Percentiles rank a stretch among this genome's conserved stretches.
Conservation (phyloP, 1,140 invertebrate species). For the Drusus annulatus region DNA sequence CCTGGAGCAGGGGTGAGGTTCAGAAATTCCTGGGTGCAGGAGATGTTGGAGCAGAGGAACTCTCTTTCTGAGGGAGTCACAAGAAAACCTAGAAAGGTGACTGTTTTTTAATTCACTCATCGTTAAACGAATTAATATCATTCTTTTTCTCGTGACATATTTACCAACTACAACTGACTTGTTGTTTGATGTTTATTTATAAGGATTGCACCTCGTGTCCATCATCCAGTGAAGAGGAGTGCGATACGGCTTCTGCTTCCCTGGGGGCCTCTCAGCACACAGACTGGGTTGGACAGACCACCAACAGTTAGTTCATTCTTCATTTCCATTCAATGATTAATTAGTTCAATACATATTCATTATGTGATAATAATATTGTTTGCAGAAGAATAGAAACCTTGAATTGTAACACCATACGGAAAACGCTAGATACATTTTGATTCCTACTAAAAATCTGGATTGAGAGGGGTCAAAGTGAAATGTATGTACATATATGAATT, state of each 20-base stretch:
- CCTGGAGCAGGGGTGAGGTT: constrained; percentile 64
- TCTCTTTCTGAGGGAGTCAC: constrained; percentile 58
- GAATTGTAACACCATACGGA: too few species aligned
- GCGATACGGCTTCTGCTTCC: constrained; percentile 77
- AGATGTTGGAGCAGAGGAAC: constrained; percentile 62
- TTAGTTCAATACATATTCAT: not conserved
- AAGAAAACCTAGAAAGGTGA: constrained; percentile 63
- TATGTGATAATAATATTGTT: too few species aligned
- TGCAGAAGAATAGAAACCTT: too few species aligned
- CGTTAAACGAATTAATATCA: not conserved
- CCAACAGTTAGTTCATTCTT: constrained; percentile 78
- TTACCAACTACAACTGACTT: too few species aligned
- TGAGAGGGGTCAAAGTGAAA: too few species aligned
- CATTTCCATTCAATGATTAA: not conserved
- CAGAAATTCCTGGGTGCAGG: constrained; percentile 65
- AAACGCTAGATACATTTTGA: too few species aligned
- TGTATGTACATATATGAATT: too few species aligned
- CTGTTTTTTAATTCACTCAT: not conserved
- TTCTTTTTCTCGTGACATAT: too few species aligned
- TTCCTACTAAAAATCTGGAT: too few species aligned
- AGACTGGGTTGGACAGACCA: constrained; percentile 88
- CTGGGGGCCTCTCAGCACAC: constrained; percentile 70
- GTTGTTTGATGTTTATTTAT: not conserved
- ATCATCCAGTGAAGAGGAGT: constrained; percentile 75
- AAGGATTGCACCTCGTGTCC: constrained; percentile 39